Evolutionary conservation across 2,113 vertebrate species (phyloP).

Genomic region (Motacilla alba): DNA sequence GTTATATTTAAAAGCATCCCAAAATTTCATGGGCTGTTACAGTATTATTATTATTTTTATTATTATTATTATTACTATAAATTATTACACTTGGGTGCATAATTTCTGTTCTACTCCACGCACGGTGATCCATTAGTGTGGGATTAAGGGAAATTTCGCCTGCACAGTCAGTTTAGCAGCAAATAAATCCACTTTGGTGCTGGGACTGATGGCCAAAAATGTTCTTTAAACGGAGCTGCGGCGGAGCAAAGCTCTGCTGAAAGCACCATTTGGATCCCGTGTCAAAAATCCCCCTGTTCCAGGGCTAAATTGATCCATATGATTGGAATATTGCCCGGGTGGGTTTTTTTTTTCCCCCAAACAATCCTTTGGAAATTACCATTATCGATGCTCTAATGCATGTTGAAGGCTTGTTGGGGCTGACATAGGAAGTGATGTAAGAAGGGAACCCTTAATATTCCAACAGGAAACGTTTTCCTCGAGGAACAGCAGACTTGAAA

Average conservation of each 20-base stretch:
- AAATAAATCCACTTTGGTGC: background rate
- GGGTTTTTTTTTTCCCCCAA: background rate
- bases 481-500: constrained; percentile 76
- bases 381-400: constrained; percentile 70
- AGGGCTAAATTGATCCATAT: constrained; percentile 73
- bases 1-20: background rate
- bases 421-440: constrained; percentile 79
- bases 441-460: constrained; percentile 65
- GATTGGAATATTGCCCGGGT: constrained; percentile 75
- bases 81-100: background rate
- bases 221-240: background rate
- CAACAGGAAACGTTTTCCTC: constrained; percentile 80
- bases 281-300: constrained; percentile 37
- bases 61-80: background rate
- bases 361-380: constrained; percentile 69
- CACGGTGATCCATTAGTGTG: background rate
- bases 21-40: background rate
- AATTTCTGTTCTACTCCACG: background rate
- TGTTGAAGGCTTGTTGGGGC: constrained; percentile 71
- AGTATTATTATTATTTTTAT: background rate
- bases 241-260: background rate
- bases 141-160: background rate
- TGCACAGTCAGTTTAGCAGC: background rate
- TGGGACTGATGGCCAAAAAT: background rate
- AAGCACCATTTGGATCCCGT: background rate